Base-by-base conservation (phyloP, 2,888 invertebrate species). In the Dasysyrphus tricinctus region DNA sequence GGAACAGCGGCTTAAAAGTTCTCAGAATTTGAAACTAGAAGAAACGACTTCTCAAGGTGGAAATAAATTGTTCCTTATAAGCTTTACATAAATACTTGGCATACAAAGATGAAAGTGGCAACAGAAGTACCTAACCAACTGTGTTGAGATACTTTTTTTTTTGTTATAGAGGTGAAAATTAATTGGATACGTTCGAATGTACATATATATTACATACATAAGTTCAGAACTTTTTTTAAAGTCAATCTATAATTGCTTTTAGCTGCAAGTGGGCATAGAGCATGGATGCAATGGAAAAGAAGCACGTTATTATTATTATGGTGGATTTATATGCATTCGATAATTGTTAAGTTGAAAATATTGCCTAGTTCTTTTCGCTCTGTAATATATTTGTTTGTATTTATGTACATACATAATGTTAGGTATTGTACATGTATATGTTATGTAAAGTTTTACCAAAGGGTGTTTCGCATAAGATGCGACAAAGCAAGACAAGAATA, bases 41-140 rank as follows among this genome's bases (percentile, higher is more conserved):
- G 47, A 80, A 74, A 83, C 29, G 47, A 39, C 29, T 54, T 44
- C 49, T 85, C 16, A 67, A 63, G 77, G 69, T 77, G 69, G 65
- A 86, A 74, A 78, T 59, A 86, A 81, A 86, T 86, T 74, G 69
- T 77, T 81, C 77, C 47, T 77, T 81, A 85, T 81, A 73, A 80
- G 80, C 84, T 75, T 73, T 73, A 77, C 59, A 32, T 59, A 80
- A 84, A 80, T 80, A 65, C 79, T 72, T 72, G 59, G 51, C 57
- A 59, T 65, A 59, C 75, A 75, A 74, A 47, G 63, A 72, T 69
- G 42, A 44, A 75, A 84, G 80, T 84, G 80, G 67, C 32, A 76
- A 47, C 76, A 75, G 72, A 80, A 72, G 69, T 42, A 54, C 29
- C 24, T 51, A 12, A 6, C 54, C 29, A 29, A 54, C 39, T 29